A percentile compares a stretch with the other conserved stretches of the same genome.
Evolutionary conservation across 2,797 vertebrate genomes (phyloP).

Genomic region (Myotis daubentonii): DNA sequence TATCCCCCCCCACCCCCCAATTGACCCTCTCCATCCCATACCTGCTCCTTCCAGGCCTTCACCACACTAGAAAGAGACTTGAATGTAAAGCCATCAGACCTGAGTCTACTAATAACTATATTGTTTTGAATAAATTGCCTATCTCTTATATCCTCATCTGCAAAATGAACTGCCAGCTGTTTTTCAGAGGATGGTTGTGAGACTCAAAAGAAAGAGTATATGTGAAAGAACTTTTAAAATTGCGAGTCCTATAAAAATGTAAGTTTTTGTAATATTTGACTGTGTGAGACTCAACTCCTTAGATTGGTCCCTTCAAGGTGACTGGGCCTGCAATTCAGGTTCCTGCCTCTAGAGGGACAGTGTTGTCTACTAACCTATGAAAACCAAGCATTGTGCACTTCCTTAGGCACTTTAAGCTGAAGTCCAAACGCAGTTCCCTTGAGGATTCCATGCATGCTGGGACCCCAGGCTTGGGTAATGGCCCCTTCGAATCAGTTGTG

Average conservation of each 20-base stretch:
- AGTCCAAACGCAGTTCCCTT: neutral
- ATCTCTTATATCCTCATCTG: neutral
- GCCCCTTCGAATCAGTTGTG: neutral
- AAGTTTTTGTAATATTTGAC: neutral
- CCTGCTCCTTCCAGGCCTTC: no score
- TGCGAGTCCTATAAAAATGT: neutral
- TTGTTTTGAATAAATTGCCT: neutral
- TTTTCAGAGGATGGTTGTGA: neutral
- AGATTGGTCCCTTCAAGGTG: neutral
- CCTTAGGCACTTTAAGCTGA: neutral
- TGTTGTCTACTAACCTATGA: neutral
- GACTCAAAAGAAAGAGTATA: neutral
- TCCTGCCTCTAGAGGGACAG: neutral
- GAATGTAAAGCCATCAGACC: neutral
- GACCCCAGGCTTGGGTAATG: neutral
- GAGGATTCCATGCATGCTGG: neutral
- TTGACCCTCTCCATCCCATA: no score
- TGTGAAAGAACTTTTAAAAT: slow-evolving; percentile 8
- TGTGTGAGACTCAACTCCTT: neutral
- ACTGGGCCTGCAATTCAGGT: slow-evolving; percentile 57
- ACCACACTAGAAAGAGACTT: neutral
- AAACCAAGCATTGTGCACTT: neutral
- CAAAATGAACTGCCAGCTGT: neutral
- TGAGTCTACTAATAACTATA: neutral
- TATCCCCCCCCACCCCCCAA: no score